phyloP scores from a whole-genome alignment of 1,140 invertebrate species.

The Leptinotarsa lineolata region DNA sequence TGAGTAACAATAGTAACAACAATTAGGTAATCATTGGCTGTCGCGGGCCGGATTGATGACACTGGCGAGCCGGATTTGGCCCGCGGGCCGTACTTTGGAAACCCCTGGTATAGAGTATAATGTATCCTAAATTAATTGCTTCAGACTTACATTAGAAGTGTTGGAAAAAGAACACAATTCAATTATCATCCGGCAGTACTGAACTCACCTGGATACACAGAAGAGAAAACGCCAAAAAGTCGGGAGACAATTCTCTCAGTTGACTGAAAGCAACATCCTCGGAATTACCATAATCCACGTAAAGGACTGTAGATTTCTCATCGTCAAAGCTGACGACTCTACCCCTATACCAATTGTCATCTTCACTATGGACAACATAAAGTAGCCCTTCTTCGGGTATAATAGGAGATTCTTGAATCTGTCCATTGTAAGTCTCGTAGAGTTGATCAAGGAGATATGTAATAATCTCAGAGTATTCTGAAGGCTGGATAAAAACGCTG shows the following conservation, averaged over 20 bases:
- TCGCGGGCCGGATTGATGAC: too few relatives aligned
- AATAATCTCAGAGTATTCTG: slow-evolving; percentile 55
- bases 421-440: slow-evolving; percentile 62
- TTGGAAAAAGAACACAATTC: not conserved
- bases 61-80: too few relatives aligned
- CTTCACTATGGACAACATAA: slow-evolving; percentile 65
- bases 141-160: too few relatives aligned
- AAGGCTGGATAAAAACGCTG: slow-evolving; percentile 66
- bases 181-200: slow-evolving; percentile 27
- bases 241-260: slow-evolving; percentile 38
- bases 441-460: slow-evolving; percentile 60
- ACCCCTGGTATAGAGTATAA: too few relatives aligned
- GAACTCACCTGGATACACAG: slow-evolving; percentile 43
- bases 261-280: slow-evolving; percentile 59
- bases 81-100: too few relatives aligned
- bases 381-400: slow-evolving; percentile 56
- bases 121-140: too few relatives aligned
- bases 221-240: slow-evolving; percentile 42
- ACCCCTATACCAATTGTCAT: slow-evolving; percentile 72
- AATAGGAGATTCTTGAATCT: slow-evolving; percentile 52
- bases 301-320: slow-evolving; percentile 62
- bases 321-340: slow-evolving; percentile 59
- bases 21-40: too few relatives aligned
- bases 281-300: slow-evolving; percentile 78
- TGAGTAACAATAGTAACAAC: too few relatives aligned